Conservation (phyloP, 35 echinoderm and acorn worm genomes). For the Anneissia japonica region DNA sequence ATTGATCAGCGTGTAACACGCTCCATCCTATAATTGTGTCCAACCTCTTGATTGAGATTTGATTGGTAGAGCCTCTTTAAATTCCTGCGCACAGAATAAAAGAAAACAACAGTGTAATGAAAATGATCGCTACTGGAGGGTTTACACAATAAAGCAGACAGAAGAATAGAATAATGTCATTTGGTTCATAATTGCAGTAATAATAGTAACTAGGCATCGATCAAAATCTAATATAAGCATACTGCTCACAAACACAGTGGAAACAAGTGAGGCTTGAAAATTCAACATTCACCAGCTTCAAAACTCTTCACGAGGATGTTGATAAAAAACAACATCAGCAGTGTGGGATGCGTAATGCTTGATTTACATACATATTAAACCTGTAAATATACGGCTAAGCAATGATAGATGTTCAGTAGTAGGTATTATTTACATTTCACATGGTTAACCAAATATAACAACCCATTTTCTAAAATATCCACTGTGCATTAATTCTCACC, state of each 20-base stretch:
- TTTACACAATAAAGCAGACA: neutral
- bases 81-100: neutral
- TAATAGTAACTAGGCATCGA: neutral
- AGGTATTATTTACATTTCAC: neutral
- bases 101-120: neutral
- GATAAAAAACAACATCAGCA: neutral
- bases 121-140: neutral
- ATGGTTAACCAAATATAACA: neutral
- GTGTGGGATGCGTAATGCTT: neutral
- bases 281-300: neutral
- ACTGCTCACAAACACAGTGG: neutral
- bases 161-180: neutral
- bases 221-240: neutral
- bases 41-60: neutral
- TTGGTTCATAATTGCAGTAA: neutral
- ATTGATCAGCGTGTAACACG: neutral
- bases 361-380: neutral
- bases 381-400: neutral
- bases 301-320: neutral
- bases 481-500: too few relatives aligned
- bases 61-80: neutral
- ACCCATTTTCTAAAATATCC: too few relatives aligned
- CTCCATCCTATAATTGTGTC: neutral
- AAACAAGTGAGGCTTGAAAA: neutral
- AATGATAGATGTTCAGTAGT: neutral